Evolutionary conservation across 1,140 invertebrate species (phyloP), one percentile per base, ranked within the genome.

Genomic region (Procambarus virginalis): DNA sequence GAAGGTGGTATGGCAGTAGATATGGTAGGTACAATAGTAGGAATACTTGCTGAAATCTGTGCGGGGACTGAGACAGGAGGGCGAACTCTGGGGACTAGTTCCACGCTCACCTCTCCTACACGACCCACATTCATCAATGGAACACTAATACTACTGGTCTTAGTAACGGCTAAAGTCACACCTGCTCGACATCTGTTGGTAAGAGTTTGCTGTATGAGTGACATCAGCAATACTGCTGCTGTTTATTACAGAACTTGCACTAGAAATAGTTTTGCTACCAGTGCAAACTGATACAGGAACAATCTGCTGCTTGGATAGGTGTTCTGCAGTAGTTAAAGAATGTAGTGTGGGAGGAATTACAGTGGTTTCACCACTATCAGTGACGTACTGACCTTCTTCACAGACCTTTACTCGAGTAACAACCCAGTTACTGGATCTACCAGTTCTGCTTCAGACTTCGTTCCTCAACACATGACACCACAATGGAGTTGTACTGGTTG

Each of bases 341-440:
- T 89, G 88, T 34, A 68, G 49, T 60, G 75, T 82, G 45, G 80
- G 73, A 14, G 75, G 81, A 12, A 78, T 20, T 4, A 73, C 75
- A n/a, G 81, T 58, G 34, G 34, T 34, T n/a, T 89, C 88, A 48
- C 88, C 88, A 34, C 81, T 89, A n/a, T 89, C 88, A 8, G 81
- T 89, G 8, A 89, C 88, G 79, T 89, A 89, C 75, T 89, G 88
- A 17, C 81, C 88, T 70, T 89, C 88, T 49, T 84, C 88, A 68
- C 88, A 89, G 10, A 89, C 88, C 46, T 89, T 89, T 22, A 89
- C 88, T 17, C 88, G 22, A 0, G 88, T 89, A 20, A 89, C 88
- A 22, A 89, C 88, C 88, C 88, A 22, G 88, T 89, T 64, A 89
- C 88, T 49, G 88, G 88, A 45, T 89, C 88, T 12, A 89, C 88